phyloP scores from a whole-genome alignment of 2,888 invertebrate genomes.

The Germaria angustata region DNA sequence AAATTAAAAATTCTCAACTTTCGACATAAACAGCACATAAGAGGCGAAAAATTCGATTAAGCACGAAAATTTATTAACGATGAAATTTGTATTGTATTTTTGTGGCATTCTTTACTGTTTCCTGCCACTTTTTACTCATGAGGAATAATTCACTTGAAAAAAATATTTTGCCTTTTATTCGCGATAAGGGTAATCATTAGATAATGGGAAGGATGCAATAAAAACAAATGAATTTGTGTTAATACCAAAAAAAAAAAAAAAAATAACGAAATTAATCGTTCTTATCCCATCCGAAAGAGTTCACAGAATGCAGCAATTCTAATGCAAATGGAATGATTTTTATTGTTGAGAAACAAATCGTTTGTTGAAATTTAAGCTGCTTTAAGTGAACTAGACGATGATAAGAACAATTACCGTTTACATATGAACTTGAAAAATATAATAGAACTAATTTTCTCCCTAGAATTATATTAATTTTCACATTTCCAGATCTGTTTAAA shows the following conservation, averaged over 20 bases:
- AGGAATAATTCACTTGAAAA: too few species aligned
- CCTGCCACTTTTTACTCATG: too few species aligned
- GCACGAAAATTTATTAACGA: too few species aligned
- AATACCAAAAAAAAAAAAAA: not conserved
- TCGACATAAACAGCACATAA: not conserved
- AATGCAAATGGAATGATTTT: not conserved
- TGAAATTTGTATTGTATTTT: too few species aligned
- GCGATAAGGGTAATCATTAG: too few species aligned
- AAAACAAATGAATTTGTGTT: not conserved
- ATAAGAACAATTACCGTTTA: not conserved
- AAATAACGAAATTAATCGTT: not conserved
- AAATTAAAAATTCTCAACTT: not conserved
- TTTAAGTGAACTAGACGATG: not conserved
- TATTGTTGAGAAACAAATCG: not conserved
- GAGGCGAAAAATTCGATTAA: too few species aligned
- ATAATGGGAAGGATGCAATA: not conserved
- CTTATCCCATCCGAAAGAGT: not conserved
- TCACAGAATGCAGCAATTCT: not conserved
- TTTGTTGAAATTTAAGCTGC: not conserved
- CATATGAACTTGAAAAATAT: not conserved
- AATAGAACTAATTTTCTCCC: not conserved
- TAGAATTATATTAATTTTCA: not conserved
- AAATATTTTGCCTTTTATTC: too few species aligned
- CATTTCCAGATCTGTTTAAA: conserved; percentile 48
- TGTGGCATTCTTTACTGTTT: too few species aligned